These are phyloP conservation scores for Abrostola tripartita DNA, from an alignment of 2,888 invertebrate species.

Conservation along the genomic window DNA sequence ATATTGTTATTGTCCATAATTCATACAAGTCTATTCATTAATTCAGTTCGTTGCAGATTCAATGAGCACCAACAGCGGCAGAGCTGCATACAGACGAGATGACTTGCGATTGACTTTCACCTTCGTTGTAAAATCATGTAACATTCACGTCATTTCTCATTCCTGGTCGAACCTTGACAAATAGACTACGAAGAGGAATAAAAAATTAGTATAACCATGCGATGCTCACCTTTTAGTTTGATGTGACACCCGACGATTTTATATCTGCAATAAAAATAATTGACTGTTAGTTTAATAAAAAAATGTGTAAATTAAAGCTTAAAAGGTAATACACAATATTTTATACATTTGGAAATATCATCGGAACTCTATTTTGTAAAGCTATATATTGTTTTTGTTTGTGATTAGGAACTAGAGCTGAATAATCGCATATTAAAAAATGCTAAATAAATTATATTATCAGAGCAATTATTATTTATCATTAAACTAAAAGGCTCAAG, in stretches of 20 bases:
- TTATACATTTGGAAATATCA: neutral
- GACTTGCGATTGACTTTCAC: constrained; percentile 69
- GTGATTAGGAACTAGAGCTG: too few relatives aligned
- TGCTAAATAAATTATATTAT: too few relatives aligned
- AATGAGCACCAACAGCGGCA: constrained; percentile 57
- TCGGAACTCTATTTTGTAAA: neutral
- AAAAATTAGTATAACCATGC: constrained; percentile 14
- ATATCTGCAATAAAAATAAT: constrained; percentile 59
- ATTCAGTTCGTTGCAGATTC: constrained; percentile 63
- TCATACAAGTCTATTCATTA: constrained; percentile 63
- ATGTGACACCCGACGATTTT: constrained; percentile 50
- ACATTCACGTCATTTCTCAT: constrained; percentile 62
- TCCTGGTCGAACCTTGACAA: constrained; percentile 50
- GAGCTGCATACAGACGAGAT: constrained; percentile 68
- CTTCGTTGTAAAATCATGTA: constrained; percentile 66
- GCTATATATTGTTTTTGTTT: too few relatives aligned
- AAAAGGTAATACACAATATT: neutral
- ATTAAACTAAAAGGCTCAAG: too few relatives aligned
- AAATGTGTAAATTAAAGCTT: constrained; percentile 8
- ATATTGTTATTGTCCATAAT: constrained; percentile 51
- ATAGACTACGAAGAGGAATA: neutral
- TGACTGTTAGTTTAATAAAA: constrained; percentile 33
- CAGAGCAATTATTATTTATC: too few relatives aligned
- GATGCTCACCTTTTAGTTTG: constrained; percentile 58
- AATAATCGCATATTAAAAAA: neutral